Conservation (phyloP, 2,888 invertebrate species). For the Dastarcus helophoroides region DNA sequence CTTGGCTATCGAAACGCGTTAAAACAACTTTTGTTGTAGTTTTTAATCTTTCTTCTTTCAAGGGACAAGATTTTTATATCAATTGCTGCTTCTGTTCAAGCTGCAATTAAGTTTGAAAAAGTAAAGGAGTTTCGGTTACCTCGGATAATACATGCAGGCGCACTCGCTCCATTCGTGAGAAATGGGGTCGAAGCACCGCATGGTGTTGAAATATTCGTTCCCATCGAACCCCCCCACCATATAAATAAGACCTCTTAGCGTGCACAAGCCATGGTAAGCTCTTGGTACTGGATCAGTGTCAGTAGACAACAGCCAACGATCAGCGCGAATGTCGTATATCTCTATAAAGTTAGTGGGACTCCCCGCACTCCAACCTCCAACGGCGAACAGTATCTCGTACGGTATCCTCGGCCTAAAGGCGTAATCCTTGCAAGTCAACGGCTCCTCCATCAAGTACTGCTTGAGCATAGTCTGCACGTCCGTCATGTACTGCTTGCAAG, state of each 20-base stretch:
- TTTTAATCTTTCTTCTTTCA: no score
- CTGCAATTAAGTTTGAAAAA: no score
- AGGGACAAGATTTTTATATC: no score
- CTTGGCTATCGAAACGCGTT: no score
- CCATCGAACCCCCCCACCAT: constrained; percentile 77
- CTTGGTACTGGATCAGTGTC: constrained; percentile 57
- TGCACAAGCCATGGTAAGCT: constrained; percentile 70
- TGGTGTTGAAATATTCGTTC: constrained; percentile 62
- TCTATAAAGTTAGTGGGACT: constrained; percentile 69
- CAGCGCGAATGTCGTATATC: constrained; percentile 68
- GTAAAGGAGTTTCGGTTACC: no score
- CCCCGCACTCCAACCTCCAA: constrained; percentile 80
- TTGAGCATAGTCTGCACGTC: constrained; percentile 14
- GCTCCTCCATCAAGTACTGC: constrained; percentile 6
- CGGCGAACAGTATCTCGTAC: constrained; percentile 67
- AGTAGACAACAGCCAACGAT: constrained; percentile 62
- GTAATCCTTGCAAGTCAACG: constrained; percentile 12
- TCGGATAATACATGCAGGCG: constrained; percentile 68
- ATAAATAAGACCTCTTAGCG: constrained; percentile 57
- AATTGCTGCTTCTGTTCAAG: no score
- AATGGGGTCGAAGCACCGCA: constrained; percentile 69
- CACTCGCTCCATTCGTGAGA: constrained; percentile 63
- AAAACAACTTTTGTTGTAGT: no score
- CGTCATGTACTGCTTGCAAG: constrained; percentile 26
- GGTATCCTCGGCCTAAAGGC: constrained; percentile 52